A percentile compares a stretch with the other conserved stretches of the same genome.
phyloP scores from a whole-genome alignment of 2,888 invertebrate genomes.

The Tortricodes alternella region DNA sequence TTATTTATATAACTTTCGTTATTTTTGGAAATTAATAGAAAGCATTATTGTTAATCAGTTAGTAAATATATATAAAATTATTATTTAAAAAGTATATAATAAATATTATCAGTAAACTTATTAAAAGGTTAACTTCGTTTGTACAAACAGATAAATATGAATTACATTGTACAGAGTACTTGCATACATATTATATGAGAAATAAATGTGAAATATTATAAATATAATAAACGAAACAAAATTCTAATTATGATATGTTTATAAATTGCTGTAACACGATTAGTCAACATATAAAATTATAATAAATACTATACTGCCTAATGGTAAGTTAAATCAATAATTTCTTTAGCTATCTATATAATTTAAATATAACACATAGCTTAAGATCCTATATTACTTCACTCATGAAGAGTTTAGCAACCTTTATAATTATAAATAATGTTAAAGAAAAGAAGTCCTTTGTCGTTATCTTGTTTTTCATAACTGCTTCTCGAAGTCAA shows the following conservation, averaged over 20 bases:
- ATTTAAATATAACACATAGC: neutral
- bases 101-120: neutral
- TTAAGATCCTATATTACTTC: neutral
- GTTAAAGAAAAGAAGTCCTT: neutral
- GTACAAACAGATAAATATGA: neutral
- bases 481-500: too few species aligned
- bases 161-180: neutral
- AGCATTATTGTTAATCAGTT: slow-evolving; percentile 18
- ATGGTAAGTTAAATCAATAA: slow-evolving; percentile 7
- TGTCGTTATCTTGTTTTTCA: too few species aligned
- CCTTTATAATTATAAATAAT: neutral
- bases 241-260: slow-evolving; percentile 21
- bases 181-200: slow-evolving; percentile 10
- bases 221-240: neutral
- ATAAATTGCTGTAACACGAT: slow-evolving; percentile 17
- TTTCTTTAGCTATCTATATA: slow-evolving; percentile 2
- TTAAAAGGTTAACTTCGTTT: neutral
- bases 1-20: slow-evolving; percentile 21
- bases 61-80: slow-evolving; percentile 5
- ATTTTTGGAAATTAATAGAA: slow-evolving; percentile 18
- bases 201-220: slow-evolving; percentile 7
- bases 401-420: neutral
- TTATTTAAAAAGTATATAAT: slow-evolving; percentile 3
- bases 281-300: slow-evolving; percentile 7
- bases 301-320: slow-evolving; percentile 11